These are phyloP conservation scores for Poecilia wingei DNA, from an alignment of 2,797 vertebrate species.

Conservation along the genomic window DNA sequence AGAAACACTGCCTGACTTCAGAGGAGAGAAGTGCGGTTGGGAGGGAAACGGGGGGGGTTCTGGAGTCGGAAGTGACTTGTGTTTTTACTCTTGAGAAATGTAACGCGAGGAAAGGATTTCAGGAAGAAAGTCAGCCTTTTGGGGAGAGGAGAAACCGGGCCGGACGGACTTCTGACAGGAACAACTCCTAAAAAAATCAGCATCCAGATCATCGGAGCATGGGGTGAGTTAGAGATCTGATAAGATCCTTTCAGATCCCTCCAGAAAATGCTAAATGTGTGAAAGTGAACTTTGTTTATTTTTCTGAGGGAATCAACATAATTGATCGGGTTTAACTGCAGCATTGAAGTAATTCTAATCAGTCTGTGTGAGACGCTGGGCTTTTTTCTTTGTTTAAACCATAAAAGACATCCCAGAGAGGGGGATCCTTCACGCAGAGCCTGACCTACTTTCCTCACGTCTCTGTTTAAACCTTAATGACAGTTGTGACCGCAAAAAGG, in stretches of 20 bases:
- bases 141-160: slow-evolving; percentile 10
- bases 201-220: slow-evolving; percentile 64
- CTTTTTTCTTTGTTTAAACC: slow-evolving; percentile 29
- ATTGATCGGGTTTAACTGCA: not conserved
- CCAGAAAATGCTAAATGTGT: slow-evolving; percentile 12
- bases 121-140: slow-evolving; percentile 18
- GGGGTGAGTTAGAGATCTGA: slow-evolving; percentile 68
- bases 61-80: slow-evolving; percentile 68
- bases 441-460: slow-evolving; percentile 33
- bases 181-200: slow-evolving; percentile 17
- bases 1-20: slow-evolving; percentile 61
- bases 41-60: slow-evolving; percentile 43
- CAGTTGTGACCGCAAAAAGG: slow-evolving; percentile 31
- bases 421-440: not conserved
- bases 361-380: slow-evolving; percentile 3
- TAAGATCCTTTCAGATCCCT: not conserved
- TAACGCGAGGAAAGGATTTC: slow-evolving; percentile 41
- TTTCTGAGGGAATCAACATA: not conserved
- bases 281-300: slow-evolving; percentile 58
- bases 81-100: slow-evolving; percentile 34
- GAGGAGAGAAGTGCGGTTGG: slow-evolving; percentile 52
- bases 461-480: slow-evolving; percentile 14
- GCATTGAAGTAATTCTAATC: not conserved
- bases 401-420: not conserved
- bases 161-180: slow-evolving; percentile 38